Percentiles rank a stretch among this genome's conserved stretches.
Evolutionary conservation across 1,140 invertebrate species (phyloP).

Genomic region (Choristoneura fumiferana): DNA sequence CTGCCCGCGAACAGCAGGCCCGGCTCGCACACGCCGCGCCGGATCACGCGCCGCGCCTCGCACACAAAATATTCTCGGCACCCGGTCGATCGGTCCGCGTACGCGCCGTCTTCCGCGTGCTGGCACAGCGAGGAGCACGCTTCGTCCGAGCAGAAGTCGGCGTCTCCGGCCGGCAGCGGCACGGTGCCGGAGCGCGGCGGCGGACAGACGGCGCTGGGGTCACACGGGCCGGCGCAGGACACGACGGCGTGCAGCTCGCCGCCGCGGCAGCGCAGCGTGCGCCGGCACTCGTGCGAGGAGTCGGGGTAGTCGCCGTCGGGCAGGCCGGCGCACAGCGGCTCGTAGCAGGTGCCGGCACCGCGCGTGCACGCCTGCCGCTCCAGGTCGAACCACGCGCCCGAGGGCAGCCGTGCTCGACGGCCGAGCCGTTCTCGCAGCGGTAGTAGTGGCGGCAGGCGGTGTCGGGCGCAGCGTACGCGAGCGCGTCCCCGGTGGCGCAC

Average conservation of each 20-base stretch:
- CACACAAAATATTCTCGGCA: conserved; percentile 82
- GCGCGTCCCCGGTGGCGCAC: conserved; percentile 51
- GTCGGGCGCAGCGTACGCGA: conserved; percentile 77
- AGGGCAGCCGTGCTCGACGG: conserved; percentile 64
- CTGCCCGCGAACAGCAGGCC: conserved; percentile 68
- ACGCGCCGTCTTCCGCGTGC: conserved; percentile 76
- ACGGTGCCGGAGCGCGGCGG: conserved; percentile 53
- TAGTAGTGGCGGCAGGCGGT: conserved; percentile 76
- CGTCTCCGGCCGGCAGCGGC: conserved; percentile 58
- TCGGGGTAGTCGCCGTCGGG: conserved; percentile 67
- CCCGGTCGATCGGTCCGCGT: conserved; percentile 77
- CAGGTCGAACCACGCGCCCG: conserved; percentile 78
- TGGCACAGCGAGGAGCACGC: conserved; percentile 70
- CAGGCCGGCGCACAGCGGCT: conserved; percentile 63
- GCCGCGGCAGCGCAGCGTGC: conserved; percentile 46
- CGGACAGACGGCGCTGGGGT: conserved; percentile 38
- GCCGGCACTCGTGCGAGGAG: conserved; percentile 62
- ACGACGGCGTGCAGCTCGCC: conserved; percentile 46
- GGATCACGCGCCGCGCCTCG: conserved; percentile 57
- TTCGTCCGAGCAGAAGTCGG: conserved; percentile 67
- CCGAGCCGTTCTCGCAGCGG: conserved; percentile 72
- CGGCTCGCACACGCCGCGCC: conserved; percentile 72
- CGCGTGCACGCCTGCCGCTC: conserved; percentile 68
- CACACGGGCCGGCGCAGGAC: conserved; percentile 49
- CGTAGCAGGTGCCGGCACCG: conserved; percentile 65